Evolutionary conservation across 2,888 invertebrate species (phyloP).

Genomic region (Agriopis marginaria): DNA sequence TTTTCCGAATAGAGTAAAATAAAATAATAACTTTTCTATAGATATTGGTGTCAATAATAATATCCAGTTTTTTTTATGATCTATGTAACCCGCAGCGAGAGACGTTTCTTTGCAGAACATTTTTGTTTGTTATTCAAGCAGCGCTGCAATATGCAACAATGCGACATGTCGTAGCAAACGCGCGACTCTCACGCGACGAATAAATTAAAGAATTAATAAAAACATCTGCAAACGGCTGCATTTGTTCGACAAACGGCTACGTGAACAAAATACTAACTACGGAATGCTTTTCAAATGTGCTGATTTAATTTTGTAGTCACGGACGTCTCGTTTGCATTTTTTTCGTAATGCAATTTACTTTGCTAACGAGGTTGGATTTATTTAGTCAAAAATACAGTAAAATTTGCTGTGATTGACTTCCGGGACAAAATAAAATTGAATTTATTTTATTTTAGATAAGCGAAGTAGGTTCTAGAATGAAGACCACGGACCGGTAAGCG

Average conservation of each 20-base stretch:
- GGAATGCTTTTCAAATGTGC: slow-evolving; percentile 7
- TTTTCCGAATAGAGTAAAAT: too few species aligned
- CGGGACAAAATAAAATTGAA: too few species aligned
- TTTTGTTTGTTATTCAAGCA: slow-evolving; percentile 1
- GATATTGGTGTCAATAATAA: too few species aligned
- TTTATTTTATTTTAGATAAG: too few species aligned
- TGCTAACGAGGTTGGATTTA: slow-evolving; percentile 6
- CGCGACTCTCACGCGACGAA: slow-evolving; percentile 19
- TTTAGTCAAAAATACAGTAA: slow-evolving; percentile 13
- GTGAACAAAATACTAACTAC: slow-evolving; percentile 1
- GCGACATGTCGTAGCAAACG: slow-evolving; percentile 11
- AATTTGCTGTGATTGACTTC: neutral
- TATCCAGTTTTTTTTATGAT: too few species aligned
- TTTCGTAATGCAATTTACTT: slow-evolving; percentile 11
- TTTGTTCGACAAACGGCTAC: slow-evolving; percentile 12
- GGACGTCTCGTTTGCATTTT: slow-evolving; percentile 13
- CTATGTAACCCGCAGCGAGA: too few species aligned
- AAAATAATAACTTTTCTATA: too few species aligned
- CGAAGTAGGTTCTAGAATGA: too few species aligned
- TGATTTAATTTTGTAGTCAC: slow-evolving; percentile 14
- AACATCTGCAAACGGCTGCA: slow-evolving; percentile 17
- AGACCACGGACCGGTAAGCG: too few species aligned
- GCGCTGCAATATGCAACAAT: slow-evolving; percentile 6
- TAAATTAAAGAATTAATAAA: slow-evolving; percentile 19
- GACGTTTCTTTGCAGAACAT: too few species aligned